A percentile compares a stretch with the other conserved stretches of the same genome.
These are phyloP conservation scores for Myotis findleyi DNA, from an alignment of 2,797 vertebrate genomes.

Conservation along the genomic window DNA sequence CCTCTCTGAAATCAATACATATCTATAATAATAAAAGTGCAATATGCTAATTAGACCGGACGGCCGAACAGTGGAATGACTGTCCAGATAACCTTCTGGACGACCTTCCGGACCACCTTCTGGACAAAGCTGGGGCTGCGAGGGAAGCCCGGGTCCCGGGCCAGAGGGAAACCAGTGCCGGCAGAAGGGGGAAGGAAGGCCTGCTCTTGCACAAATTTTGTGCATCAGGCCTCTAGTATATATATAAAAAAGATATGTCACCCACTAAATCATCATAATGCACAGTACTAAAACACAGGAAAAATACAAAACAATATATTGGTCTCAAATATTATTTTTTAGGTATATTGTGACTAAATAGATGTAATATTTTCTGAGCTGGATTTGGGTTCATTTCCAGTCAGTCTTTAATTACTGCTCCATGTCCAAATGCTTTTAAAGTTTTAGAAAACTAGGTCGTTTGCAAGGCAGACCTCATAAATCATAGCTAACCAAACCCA, in stretches of 20 bases:
- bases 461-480: slow-evolving; percentile 17
- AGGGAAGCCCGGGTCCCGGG: too few relatives aligned
- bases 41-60: too few relatives aligned
- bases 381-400: slow-evolving; percentile 9
- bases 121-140: too few relatives aligned
- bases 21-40: too few relatives aligned
- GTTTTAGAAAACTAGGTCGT: neutral
- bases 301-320: slow-evolving; percentile 4
- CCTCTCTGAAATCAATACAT: too few relatives aligned
- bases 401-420: neutral
- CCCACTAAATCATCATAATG: neutral
- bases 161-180: too few relatives aligned
- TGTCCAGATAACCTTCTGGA: too few relatives aligned
- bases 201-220: too few relatives aligned
- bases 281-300: neutral
- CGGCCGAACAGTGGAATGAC: too few relatives aligned
- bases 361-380: slow-evolving; percentile 9
- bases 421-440: neutral
- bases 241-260: neutral
- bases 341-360: neutral
- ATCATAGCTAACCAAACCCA: neutral
- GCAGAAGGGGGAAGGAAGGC: too few relatives aligned
- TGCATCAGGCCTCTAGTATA: too few relatives aligned
- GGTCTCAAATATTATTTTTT: slow-evolving; percentile 5
- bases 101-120: too few relatives aligned